These are phyloP conservation scores for Thysanoteuthis rhombus DNA, from an alignment of 2,888 invertebrate genomes.

Conservation along the genomic window DNA sequence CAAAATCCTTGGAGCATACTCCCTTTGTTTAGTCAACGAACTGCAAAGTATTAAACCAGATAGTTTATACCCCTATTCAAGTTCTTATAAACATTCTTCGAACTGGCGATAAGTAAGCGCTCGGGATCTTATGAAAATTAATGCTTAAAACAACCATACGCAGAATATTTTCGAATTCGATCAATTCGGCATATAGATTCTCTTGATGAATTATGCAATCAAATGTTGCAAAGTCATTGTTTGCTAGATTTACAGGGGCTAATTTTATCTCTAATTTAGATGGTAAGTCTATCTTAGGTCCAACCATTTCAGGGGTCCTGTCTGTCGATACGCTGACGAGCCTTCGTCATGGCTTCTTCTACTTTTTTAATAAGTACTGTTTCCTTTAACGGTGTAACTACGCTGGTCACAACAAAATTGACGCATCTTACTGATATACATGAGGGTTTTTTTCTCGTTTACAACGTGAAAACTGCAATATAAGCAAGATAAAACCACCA, in stretches of 20 bases:
- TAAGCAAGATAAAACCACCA: too few relatives aligned
- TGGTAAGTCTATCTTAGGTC: not conserved
- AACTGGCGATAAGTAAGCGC: not conserved
- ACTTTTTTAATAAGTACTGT: not conserved
- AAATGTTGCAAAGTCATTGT: not conserved
- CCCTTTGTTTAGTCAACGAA: not conserved
- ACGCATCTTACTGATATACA: too few relatives aligned
- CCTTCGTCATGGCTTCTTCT: not conserved
- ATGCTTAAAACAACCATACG: not conserved
- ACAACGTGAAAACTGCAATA: too few relatives aligned
- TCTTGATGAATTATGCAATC: not conserved
- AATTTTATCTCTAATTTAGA: not conserved
- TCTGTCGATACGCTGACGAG: not conserved
- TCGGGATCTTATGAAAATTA: not conserved
- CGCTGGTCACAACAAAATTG: too few relatives aligned
- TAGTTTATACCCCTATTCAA: not conserved
- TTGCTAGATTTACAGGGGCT: not conserved
- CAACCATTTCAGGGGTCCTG: not conserved
- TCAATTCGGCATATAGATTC: not conserved
- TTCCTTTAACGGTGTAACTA: not conserved
- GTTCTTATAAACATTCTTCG: too few relatives aligned
- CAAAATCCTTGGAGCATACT: not conserved
- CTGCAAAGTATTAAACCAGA: not conserved
- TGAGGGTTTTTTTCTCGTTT: too few relatives aligned
- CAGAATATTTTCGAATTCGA: not conserved